Evolutionary conservation across 2,888 invertebrate genomes (phyloP).

Genomic region (Lithodes maja): DNA sequence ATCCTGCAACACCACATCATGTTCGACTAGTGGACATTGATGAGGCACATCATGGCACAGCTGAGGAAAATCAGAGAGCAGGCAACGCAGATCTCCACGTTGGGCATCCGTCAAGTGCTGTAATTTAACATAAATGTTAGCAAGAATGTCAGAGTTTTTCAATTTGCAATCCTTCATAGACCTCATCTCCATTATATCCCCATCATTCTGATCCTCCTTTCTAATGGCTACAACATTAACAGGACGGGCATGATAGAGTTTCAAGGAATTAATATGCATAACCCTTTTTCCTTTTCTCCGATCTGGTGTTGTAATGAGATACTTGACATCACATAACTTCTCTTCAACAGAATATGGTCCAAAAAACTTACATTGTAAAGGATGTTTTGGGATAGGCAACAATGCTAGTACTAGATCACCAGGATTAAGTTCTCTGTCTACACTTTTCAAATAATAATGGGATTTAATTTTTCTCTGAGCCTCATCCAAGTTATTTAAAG

Average conservation of each 20-base stretch:
- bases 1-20: neutral
- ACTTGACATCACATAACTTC: neutral
- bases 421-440: neutral
- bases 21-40: neutral
- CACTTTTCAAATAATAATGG: neutral
- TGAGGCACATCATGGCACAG: too few species aligned
- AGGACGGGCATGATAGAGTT: neutral
- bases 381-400: neutral
- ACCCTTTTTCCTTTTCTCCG: neutral
- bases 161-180: too few species aligned
- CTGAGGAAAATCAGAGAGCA: neutral
- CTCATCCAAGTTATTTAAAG: neutral
- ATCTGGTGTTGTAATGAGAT: neutral
- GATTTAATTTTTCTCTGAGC: neutral
- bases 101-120: neutral
- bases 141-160: neutral
- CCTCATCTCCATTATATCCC: too few species aligned
- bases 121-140: neutral
- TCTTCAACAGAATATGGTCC: slow-evolving; percentile 2
- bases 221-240: too few species aligned
- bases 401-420: slow-evolving; percentile 5
- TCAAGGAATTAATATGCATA: neutral
- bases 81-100: neutral
- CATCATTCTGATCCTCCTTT: too few species aligned
- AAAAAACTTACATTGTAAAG: slow-evolving; percentile 9